phyloP scores from a whole-genome alignment of 2,113 vertebrate species.

The Tragulus kanchil region DNA sequence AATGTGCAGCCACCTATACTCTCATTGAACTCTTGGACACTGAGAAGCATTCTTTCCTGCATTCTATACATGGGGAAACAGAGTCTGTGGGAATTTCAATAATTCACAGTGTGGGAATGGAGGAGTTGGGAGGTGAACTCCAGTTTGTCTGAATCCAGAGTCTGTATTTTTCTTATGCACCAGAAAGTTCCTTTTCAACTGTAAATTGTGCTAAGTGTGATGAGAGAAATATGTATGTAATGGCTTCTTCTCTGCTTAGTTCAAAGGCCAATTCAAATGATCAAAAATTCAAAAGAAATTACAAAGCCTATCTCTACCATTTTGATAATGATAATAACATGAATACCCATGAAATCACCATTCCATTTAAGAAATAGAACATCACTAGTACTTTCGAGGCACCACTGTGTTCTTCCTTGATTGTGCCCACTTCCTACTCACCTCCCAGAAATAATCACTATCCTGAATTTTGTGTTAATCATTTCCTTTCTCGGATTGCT shows the following conservation, averaged over 20 bases:
- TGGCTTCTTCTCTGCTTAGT: not conserved
- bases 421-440: not conserved
- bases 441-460: not conserved
- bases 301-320: not conserved
- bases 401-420: not conserved
- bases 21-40: not conserved
- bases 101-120: not conserved
- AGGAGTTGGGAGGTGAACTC: not conserved
- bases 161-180: not conserved
- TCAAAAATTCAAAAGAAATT: not conserved
- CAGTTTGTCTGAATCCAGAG: not conserved
- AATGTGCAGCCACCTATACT: not conserved
- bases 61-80: not conserved
- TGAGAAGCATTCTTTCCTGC: not conserved
- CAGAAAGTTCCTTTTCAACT: not conserved
- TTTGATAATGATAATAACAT: not conserved
- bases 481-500: not conserved
- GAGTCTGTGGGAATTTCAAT: not conserved
- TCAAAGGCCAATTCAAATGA: not conserved
- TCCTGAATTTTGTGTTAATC: not conserved
- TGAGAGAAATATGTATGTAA: not conserved
- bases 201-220: not conserved
- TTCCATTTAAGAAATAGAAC: not conserved
- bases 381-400: not conserved
- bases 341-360: not conserved